Conservation (phyloP, 2,888 invertebrate species). For the Monochamus alternatus region DNA sequence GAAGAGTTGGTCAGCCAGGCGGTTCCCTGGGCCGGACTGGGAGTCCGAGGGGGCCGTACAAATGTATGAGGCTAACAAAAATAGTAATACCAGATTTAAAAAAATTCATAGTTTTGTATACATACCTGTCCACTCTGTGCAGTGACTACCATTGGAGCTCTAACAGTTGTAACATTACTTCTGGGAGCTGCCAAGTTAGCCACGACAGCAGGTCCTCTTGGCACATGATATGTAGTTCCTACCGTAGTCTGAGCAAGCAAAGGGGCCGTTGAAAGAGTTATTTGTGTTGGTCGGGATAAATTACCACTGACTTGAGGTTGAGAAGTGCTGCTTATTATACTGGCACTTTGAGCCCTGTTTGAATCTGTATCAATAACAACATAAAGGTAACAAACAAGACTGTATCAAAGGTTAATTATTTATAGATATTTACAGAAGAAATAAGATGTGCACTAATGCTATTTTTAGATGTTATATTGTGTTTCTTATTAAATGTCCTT, state of each 20-base stretch:
- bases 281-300: conserved; percentile 66
- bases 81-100: background rate
- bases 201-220: conserved; percentile 81
- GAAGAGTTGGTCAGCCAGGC: conserved; percentile 67
- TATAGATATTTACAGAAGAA: background rate
- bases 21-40: conserved; percentile 68
- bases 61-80: conserved; percentile 58
- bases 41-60: conserved; percentile 67
- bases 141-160: conserved; percentile 67
- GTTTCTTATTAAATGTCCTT: too few relatives aligned
- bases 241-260: conserved; percentile 63
- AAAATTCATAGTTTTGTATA: background rate
- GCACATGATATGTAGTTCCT: conserved; percentile 69
- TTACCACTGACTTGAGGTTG: conserved; percentile 54
- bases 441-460: background rate
- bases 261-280: conserved; percentile 66
- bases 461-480: background rate
- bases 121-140: conserved; percentile 62
- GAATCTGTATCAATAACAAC: conserved; percentile 52
- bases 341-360: conserved; percentile 54
- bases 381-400: conserved; percentile 12
- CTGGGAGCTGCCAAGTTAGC: conserved; percentile 83
- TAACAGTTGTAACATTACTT: conserved; percentile 74
- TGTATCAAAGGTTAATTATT: background rate
- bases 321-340: conserved; percentile 50